phyloP scores from a whole-genome alignment of 2,888 invertebrate genomes.

The Yponomeuta plumbellus region DNA sequence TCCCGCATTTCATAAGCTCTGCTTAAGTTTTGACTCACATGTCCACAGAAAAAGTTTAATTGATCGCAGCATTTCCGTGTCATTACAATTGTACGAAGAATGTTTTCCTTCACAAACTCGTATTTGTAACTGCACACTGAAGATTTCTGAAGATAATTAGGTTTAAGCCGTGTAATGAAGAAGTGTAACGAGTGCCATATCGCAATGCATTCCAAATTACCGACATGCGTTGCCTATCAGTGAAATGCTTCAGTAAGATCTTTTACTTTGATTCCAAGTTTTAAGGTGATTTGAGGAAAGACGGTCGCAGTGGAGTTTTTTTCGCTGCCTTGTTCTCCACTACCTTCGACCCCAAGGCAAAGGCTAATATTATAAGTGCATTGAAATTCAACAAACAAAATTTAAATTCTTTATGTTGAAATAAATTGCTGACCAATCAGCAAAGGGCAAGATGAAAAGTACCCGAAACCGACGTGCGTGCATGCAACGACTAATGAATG shows the following conservation, averaged over 20 bases:
- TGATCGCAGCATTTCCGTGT: not conserved
- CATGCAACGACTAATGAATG: no score
- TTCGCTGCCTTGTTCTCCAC: no score
- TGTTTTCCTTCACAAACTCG: not conserved
- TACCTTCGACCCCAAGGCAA: no score
- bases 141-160: not conserved
- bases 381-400: no score
- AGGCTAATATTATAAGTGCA: no score
- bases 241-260: not conserved
- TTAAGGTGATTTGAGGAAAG: no score
- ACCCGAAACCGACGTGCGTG: no score
- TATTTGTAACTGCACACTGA: not conserved
- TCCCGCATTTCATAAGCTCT: not conserved
- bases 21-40: not conserved
- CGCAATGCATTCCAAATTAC: not conserved
- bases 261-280: no score
- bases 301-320: no score
- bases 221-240: not conserved
- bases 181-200: not conserved
- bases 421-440: no score
- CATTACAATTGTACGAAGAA: not conserved
- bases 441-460: no score
- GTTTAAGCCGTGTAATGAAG: not conserved
- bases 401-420: no score
- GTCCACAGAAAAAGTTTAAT: not conserved